Conservation (phyloP, 2,113 vertebrate species). For the Salvelinus sp. region DNA sequence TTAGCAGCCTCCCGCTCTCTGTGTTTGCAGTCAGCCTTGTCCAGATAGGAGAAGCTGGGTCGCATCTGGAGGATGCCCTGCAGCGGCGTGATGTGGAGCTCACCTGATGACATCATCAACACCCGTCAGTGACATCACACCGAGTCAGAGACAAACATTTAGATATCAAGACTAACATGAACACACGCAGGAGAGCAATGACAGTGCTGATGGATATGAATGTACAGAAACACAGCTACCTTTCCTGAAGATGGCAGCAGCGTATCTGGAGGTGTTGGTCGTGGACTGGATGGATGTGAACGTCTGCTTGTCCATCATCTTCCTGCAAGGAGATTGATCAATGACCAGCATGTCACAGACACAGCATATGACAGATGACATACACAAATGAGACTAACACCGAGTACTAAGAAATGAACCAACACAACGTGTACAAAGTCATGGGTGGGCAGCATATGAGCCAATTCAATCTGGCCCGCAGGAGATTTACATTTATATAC, state of each 20-base stretch:
- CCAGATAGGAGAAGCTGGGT: conserved; percentile 94
- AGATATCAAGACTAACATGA: not conserved
- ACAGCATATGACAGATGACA: no score
- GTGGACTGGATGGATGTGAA: conserved; percentile 95
- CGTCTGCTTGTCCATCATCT: conserved; percentile 96
- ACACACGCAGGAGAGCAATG: not conserved
- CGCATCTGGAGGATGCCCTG: conserved; percentile 95
- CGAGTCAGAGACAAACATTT: no score
- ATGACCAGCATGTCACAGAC: not conserved
- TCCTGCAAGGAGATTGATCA: conserved; percentile 69
- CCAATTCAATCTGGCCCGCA: no score
- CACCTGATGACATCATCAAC: conserved; percentile 72
- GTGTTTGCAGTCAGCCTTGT: conserved; percentile 94
- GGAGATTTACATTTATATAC: no score
- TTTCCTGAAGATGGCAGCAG: conserved; percentile 92
- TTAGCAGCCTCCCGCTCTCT: conserved; percentile 92
- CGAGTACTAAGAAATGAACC: not conserved
- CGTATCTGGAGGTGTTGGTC: conserved; percentile 90
- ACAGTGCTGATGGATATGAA: not conserved
- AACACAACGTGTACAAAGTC: not conserved
- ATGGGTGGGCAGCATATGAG: no score
- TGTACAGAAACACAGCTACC: conserved; percentile 65
- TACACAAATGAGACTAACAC: not conserved
- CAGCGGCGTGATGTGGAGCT: conserved; percentile 93
- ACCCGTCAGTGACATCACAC: not conserved